Evolutionary conservation across 2,888 invertebrate species (phyloP), one percentile per base, ranked within the genome.

Genomic region (Plebejus anna): DNA sequence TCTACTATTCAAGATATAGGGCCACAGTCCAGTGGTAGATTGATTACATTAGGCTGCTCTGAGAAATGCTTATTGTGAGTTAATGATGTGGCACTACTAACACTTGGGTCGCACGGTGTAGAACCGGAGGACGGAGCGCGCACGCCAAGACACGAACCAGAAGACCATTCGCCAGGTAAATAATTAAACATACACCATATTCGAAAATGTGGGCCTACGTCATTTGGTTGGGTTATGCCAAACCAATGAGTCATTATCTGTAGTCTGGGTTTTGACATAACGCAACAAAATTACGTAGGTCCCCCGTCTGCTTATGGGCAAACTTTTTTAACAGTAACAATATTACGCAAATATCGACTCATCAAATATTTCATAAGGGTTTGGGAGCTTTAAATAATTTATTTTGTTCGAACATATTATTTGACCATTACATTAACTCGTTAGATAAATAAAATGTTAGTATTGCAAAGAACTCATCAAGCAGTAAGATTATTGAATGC

Each of bases 81-180:
- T 71, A 42, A 22, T 71, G 22, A 47, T 55, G 73, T 73, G 47
- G 70, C 51, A 38, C 75, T 66, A 70, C 22, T 61, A 66, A 76
- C 57, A 38, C 72, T 77, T 77, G 66, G 36, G 32, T 36, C 73
- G 76, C 75, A 70, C 75, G 88, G 83, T 73, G 76, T 87, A 89
- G 91, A 90, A 80, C 73, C 85, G 80, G 89, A 87, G 79, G 84
- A 83, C 78, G 82, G 82, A 38, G 79, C 81, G 71, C 82, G 85
- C 71, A 82, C 82, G 78, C 84, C 91, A 80, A 88, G 91, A 79
- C 83, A 85, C n/a, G 79, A 85, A 4, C 88, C 88, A 76, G 87
- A 88, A 83, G 87, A 88, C 75, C 91, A 84, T 36, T 92, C 94
- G n/a, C 93, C 94, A 86, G 94, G 94, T 91, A 89, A 55, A 32